Evolutionary conservation across 1,140 invertebrate species (phyloP).

Genomic region (Drosophila sulfurigaster): DNA sequence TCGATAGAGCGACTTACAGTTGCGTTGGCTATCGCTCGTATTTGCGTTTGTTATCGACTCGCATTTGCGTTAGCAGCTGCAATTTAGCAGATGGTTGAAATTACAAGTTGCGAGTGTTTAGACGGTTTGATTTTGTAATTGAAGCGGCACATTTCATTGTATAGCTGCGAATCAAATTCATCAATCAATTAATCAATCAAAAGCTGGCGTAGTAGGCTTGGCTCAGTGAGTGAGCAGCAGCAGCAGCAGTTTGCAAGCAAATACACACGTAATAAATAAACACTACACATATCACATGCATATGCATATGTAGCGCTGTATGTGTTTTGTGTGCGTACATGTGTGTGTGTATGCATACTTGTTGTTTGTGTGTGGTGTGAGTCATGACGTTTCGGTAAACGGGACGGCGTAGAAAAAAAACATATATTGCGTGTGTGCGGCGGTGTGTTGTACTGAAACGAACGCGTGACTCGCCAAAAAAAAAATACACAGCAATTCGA

Average conservation of each 20-base stretch:
- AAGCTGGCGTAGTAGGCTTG: neutral
- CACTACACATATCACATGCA: constrained; percentile 8
- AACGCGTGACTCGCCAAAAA: constrained; percentile 39
- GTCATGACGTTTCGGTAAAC: constrained; percentile 58
- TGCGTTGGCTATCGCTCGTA: neutral
- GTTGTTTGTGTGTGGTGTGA: constrained; percentile 57
- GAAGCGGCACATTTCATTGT: neutral
- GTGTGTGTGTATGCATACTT: constrained; percentile 37
- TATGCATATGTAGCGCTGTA: constrained; percentile 18
- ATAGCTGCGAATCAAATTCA: too few species aligned
- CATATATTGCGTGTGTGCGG: constrained; percentile 49
- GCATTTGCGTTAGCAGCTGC: constrained; percentile 33
- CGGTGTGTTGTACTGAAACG: neutral
- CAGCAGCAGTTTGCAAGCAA: neutral
- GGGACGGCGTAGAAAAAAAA: constrained; percentile 47
- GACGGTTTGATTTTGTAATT: constrained; percentile 16
- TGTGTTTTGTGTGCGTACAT: constrained; percentile 7
- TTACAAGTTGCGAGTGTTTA: constrained; percentile 25
- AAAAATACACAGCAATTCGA: neutral
- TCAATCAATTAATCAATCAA: neutral
- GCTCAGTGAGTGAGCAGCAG: constrained; percentile 1
- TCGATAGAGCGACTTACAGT: constrained; percentile 6
- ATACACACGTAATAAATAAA: constrained; percentile 11
- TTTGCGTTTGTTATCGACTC: constrained; percentile 21
- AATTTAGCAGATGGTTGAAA: constrained; percentile 36